Conservation (phyloP, 2,113 vertebrate genomes). For the Syrmaticus mikado region DNA sequence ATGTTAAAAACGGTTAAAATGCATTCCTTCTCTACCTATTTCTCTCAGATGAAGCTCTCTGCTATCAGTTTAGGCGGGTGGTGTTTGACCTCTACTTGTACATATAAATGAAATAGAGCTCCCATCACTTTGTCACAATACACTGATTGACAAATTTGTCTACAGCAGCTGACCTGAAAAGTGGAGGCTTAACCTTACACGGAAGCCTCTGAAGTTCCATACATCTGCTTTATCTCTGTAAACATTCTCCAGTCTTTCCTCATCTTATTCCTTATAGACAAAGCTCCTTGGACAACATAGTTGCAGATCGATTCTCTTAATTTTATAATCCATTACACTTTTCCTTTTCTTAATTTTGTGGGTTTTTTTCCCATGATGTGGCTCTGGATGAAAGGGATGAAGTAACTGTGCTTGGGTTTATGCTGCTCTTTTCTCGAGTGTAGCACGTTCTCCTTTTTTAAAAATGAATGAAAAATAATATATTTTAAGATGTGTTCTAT, state of each 20-base stretch:
- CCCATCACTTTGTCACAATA: background rate
- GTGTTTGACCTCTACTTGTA: constrained; percentile 61
- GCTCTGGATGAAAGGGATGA: background rate
- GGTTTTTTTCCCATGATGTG: background rate
- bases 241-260: constrained; percentile 21
- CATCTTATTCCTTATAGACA: background rate
- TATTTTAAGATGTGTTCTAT: background rate
- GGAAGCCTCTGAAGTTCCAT: constrained; percentile 62
- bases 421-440: background rate
- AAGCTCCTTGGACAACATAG: background rate
- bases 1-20: constrained; percentile 63
- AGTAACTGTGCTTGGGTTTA: background rate
- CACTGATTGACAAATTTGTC: constrained; percentile 67
- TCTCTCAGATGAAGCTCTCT: constrained; percentile 47
- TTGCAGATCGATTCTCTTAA: background rate
- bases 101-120: constrained; percentile 16
- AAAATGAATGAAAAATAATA: background rate
- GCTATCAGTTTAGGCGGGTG: background rate
- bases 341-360: background rate
- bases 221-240: constrained; percentile 70
- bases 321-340: background rate
- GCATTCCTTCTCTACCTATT: constrained; percentile 68
- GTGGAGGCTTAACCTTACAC: constrained; percentile 53
- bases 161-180: constrained; percentile 58
- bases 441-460: background rate